A percentile compares a stretch with the other conserved stretches of the same genome.
phyloP scores from a whole-genome alignment of 1,140 invertebrate species.

The Neodiprion pinetum region DNA sequence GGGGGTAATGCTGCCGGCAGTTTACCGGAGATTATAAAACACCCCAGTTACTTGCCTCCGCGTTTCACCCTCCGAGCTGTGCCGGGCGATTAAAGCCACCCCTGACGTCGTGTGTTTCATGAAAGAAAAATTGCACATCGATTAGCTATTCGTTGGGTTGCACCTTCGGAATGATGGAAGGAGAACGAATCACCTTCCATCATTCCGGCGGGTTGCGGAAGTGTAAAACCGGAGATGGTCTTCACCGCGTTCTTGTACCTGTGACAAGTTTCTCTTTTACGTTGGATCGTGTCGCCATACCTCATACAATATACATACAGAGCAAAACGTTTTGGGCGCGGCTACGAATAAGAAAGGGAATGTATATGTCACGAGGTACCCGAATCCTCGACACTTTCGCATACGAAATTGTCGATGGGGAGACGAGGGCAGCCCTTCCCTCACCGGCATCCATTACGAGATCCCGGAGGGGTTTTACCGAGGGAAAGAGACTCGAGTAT shows the following conservation, averaged over 20 bases:
- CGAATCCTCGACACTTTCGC: not conserved
- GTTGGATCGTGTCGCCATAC: too few species aligned
- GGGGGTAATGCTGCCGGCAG: not conserved
- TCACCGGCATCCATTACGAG: not conserved
- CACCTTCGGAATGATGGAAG: not conserved
- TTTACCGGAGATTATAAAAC: slow-evolving; percentile 4
- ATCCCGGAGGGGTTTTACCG: not conserved
- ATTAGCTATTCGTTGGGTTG: not conserved
- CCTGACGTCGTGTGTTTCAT: not conserved
- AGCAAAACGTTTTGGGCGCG: too few species aligned
- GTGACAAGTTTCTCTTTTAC: too few species aligned
- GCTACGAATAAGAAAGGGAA: not conserved
- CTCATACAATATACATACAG: too few species aligned
- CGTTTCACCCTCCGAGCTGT: not conserved
- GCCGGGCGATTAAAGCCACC: not conserved
- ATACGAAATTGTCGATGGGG: not conserved
- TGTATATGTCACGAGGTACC: not conserved
- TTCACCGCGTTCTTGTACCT: too few species aligned
- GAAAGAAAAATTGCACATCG: not conserved
- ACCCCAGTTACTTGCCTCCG: not conserved
- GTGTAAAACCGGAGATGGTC: too few species aligned
- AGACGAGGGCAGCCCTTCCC: not conserved
- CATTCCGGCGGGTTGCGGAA: too few species aligned
- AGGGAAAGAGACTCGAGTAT: not conserved
- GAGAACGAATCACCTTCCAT: not conserved